phyloP scores from a whole-genome alignment of 1,140 invertebrate genomes.

The Ceratina calcarata region DNA sequence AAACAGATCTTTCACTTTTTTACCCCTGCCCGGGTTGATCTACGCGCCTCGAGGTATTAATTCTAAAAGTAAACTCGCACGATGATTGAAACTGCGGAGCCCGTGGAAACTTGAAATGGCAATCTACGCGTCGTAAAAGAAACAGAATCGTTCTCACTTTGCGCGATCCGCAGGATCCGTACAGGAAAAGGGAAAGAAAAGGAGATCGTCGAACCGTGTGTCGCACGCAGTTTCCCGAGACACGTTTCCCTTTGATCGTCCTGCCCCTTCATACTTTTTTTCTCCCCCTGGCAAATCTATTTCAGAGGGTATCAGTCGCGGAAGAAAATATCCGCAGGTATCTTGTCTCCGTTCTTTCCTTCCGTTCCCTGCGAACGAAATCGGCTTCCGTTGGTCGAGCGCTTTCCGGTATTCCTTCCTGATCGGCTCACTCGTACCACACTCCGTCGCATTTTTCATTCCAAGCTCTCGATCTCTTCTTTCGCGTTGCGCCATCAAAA shows the following conservation, averaged over 20 bases:
- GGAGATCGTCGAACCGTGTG: neutral
- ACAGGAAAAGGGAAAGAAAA: neutral
- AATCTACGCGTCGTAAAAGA: no score
- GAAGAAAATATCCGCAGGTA: slow-evolving; percentile 36
- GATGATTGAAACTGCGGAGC: no score
- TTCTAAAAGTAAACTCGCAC: no score
- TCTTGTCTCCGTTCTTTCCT: neutral
- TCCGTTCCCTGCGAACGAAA: slow-evolving; percentile 2
- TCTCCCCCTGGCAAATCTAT: slow-evolving; percentile 16
- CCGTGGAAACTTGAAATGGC: no score
- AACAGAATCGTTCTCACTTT: neutral
- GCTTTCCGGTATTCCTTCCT: slow-evolving; percentile 21
- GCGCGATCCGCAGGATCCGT: neutral
- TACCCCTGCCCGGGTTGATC: no score
- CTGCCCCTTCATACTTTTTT: neutral
- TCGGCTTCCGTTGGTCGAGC: slow-evolving; percentile 37
- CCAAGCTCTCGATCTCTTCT: neutral
- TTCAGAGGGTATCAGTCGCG: slow-evolving; percentile 32
- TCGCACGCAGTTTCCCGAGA: slow-evolving; percentile 8
- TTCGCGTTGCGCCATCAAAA: neutral
- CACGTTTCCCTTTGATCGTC: slow-evolving; percentile 30
- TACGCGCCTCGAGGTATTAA: no score
- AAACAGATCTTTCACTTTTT: no score
- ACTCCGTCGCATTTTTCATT: neutral
- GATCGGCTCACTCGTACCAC: slow-evolving; percentile 33